Evolutionary conservation across 2,888 invertebrate species (phyloP), one percentile per base, ranked within the genome.

Genomic region (Lochmaea crataegi): DNA sequence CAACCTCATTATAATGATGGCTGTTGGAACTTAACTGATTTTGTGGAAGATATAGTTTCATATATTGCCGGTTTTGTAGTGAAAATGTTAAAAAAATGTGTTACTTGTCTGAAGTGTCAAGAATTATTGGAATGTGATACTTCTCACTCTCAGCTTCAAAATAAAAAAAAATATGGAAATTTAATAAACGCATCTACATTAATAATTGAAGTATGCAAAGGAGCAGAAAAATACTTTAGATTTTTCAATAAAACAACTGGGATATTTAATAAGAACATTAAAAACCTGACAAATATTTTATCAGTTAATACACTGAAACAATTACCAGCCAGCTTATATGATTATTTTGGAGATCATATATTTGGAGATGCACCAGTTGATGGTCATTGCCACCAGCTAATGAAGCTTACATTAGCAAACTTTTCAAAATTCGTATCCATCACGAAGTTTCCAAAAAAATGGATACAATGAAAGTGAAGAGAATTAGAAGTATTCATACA

Each of bases 401-500:
- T 57, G 2, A 57, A 14, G 26, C 22, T 57, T 9, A 22, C 26
- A 14, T 26, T 22, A 12, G 9, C 18, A 26, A 57, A 57, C 2
- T 57, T 11, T 57, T 57, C 10, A 57, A 57, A 57, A 57, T 57
- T 57, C 18, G 57, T 10, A 57, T 57, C 2, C 18, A 57, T 26
- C 57, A 57, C 11, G 57, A 57, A 57, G 7, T n/a, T 14, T 11
- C 2, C 11, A 22, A 57, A 26, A 57, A 57, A 57, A 14, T 57
- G n/a, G 11, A 57, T 22, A 12, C 18, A 57, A 18, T n/a, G 26
- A 22, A 11, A 18, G 18, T 22, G 2, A 5, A 14, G 16, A 10
- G 57, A 22, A 12, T 57, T 26, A 18, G 57, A 22, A 57, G 57
- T 57, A 26, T 26, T 22, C 3, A 51, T 16, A 51, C 51, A 51